Percentiles rank a stretch among this genome's conserved stretches.
Evolutionary conservation across 2,797 vertebrate genomes (phyloP).

Genomic region (Heterohyrax brucei): DNA sequence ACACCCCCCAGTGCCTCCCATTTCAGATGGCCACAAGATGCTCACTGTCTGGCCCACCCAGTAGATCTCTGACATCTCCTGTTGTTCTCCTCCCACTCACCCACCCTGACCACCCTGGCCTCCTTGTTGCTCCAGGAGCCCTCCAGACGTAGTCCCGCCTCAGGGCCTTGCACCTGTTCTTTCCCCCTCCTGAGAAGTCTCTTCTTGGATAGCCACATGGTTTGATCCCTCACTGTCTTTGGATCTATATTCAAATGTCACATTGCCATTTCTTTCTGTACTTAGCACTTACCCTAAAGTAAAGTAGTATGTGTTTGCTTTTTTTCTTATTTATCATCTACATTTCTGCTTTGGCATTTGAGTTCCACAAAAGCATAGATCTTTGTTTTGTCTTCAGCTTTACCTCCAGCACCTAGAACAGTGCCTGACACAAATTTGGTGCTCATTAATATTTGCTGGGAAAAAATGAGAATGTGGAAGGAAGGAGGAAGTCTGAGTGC

Average conservation of each 20-base stretch:
- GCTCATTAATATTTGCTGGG: neutral
- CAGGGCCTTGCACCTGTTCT: no score
- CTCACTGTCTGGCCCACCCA: neutral
- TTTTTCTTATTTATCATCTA: neutral
- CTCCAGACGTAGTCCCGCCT: neutral
- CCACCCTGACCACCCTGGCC: neutral
- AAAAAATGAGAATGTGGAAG: neutral
- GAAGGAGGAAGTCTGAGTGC: neutral
- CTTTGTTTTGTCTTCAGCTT: neutral
- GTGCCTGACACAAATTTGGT: neutral
- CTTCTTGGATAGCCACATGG: neutral
- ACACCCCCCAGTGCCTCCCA: neutral
- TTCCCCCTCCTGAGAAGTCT: neutral
- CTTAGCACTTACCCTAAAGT: neutral
- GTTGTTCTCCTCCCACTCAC: neutral
- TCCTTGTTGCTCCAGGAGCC: neutral
- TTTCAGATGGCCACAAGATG: neutral
- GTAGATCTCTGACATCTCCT: neutral
- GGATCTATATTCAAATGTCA: neutral
- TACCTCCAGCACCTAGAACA: neutral
- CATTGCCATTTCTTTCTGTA: constrained; percentile 2
- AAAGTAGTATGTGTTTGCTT: neutral
- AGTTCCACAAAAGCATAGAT: neutral
- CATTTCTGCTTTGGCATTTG: constrained; percentile 17
- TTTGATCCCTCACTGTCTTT: neutral